Conservation (phyloP, 1,140 invertebrate genomes). For the Centruroides sculpturatus region DNA sequence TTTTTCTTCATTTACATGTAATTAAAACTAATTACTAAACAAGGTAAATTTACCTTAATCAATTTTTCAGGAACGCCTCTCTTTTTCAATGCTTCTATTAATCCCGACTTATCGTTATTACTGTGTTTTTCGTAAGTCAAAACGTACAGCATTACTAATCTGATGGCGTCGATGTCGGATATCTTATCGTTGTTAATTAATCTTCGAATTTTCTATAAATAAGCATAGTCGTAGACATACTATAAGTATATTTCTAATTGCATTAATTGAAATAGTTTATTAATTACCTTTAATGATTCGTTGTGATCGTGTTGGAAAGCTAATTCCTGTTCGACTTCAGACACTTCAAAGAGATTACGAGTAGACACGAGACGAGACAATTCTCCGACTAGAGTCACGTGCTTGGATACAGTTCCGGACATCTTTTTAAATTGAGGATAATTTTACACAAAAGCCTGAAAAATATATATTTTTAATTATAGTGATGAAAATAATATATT, state of each 20-base stretch:
- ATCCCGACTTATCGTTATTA: slow-evolving; percentile 57
- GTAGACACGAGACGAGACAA: slow-evolving; percentile 67
- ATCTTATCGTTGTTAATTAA: slow-evolving; percentile 54
- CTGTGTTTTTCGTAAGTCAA: slow-evolving; percentile 79
- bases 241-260: background rate
- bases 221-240: background rate
- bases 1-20: no score
- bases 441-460: slow-evolving; percentile 78
- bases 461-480: background rate
- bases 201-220: slow-evolving; percentile 47
- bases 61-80: slow-evolving; percentile 38
- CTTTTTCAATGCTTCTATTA: slow-evolving; percentile 51
- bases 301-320: slow-evolving; percentile 85
- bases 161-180: slow-evolving; percentile 59
- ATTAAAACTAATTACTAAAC: no score
- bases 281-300: slow-evolving; percentile 53
- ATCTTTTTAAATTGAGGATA: slow-evolving; percentile 99
- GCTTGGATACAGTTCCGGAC: slow-evolving; percentile 94
- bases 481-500: background rate
- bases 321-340: slow-evolving; percentile 92
- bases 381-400: slow-evolving; percentile 91
- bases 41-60: slow-evolving; percentile 21
- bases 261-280: no score
- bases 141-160: slow-evolving; percentile 84
- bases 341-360: slow-evolving; percentile 72